Evolutionary conservation across 92 coral and sea anemone genomes (phyloP).

Genomic region (Phymanthus crucifer): DNA sequence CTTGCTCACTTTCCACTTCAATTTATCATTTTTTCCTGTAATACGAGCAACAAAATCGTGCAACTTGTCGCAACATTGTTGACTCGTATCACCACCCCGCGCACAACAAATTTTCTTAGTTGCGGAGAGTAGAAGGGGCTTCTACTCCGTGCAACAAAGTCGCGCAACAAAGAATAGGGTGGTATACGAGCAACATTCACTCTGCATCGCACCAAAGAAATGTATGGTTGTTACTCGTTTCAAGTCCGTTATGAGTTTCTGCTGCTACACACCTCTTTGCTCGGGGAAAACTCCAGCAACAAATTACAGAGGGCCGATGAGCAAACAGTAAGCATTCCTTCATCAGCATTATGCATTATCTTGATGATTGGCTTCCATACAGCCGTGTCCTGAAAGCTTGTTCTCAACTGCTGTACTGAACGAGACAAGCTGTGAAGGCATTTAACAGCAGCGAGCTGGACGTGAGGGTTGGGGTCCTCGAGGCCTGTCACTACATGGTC

Average conservation of each 20-base stretch:
- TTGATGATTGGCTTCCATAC: conserved; percentile 97
- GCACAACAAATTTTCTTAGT: no score
- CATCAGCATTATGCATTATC: conserved; percentile 87
- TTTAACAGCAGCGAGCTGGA: conserved; percentile 93
- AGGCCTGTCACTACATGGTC: conserved; percentile 96
- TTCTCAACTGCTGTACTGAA: conserved; percentile 94
- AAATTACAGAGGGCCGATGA: conserved; percentile 97
- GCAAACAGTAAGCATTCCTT: conserved; percentile 92
- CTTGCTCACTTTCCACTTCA: no score
- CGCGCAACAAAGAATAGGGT: no score
- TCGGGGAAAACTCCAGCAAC: conserved; percentile 93
- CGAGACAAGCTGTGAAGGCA: conserved; percentile 97
- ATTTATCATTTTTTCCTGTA: no score
- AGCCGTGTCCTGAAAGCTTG: conserved; percentile 95
- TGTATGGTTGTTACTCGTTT: no score
- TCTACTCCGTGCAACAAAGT: no score
- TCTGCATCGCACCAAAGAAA: no score
- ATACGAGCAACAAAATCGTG: no score
- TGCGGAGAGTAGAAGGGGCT: no score
- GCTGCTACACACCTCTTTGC: conserved; percentile 94
- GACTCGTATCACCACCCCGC: not conserved
- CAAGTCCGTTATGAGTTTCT: no score
- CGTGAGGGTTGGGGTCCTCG: conserved; percentile 83
- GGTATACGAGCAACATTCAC: not conserved
- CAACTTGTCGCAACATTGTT: no score